Percentiles rank a stretch among this genome's conserved stretches.
These are phyloP conservation scores for Nymphalis io DNA, from an alignment of 1,140 invertebrate genomes.

Conservation along the genomic window DNA sequence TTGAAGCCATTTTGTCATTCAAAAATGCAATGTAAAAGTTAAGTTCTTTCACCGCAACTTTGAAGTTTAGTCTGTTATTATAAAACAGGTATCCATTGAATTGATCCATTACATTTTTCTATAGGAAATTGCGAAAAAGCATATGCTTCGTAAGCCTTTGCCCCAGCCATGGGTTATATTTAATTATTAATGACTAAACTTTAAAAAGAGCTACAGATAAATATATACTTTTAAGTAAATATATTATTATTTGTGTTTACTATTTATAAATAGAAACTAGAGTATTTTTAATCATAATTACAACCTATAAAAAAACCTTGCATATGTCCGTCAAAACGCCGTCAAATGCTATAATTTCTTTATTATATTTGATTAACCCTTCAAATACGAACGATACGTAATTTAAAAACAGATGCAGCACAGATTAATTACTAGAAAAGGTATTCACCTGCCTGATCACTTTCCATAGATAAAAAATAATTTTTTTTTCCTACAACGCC, in stretches of 20 bases:
- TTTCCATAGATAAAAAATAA: conserved; percentile 59
- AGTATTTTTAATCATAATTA: conserved; percentile 32
- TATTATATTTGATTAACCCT: conserved; percentile 79
- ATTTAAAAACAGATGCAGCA: conserved; percentile 70
- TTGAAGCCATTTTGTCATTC: too few species aligned
- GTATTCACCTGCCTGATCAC: conserved; percentile 68
- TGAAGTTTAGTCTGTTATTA: too few species aligned
- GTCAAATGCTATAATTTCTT: conserved; percentile 62
- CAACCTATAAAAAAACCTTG: conserved; percentile 37
- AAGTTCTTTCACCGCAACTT: too few species aligned
- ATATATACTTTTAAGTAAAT: background rate
- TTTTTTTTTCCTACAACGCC: conserved; percentile 19
- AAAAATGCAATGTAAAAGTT: too few species aligned
- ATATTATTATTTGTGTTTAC: background rate
- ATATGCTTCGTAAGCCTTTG: too few species aligned
- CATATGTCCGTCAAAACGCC: conserved; percentile 55
- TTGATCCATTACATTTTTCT: too few species aligned
- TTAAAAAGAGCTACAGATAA: too few species aligned
- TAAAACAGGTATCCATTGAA: too few species aligned
- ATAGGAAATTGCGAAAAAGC: too few species aligned
- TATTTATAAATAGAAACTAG: background rate
- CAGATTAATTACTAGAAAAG: conserved; percentile 76
- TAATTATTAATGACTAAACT: too few species aligned
- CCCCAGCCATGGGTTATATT: too few species aligned
- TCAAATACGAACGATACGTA: conserved; percentile 53